Conservation (phyloP, 2,888 invertebrate species). For the Calephelis perditalis region DNA sequence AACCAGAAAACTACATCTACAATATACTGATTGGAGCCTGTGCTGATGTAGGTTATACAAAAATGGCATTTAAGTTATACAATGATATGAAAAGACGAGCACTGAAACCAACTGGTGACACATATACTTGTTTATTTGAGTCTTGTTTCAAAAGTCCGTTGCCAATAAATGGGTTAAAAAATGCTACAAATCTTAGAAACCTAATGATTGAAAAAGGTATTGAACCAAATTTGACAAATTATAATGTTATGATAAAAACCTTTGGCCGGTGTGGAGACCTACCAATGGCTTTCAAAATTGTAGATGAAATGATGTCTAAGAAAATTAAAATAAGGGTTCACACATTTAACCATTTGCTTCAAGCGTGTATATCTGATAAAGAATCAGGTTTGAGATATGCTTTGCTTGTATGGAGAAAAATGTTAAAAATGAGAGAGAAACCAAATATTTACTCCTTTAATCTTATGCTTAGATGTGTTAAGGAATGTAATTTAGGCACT, state of each 20-base stretch:
- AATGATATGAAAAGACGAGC: conserved; percentile 89
- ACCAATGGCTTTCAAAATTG: conserved; percentile 85
- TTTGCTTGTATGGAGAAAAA: conserved; percentile 91
- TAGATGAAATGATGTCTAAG: conserved; percentile 89
- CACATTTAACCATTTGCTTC: conserved; percentile 88
- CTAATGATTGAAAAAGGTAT: conserved; percentile 83
- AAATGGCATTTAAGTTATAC: conserved; percentile 90
- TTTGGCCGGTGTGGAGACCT: conserved; percentile 91
- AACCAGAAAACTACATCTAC: conserved; percentile 88
- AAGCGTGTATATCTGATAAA: conserved; percentile 89
- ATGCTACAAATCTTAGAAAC: conserved; percentile 81
- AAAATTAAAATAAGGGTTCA: conserved; percentile 79
- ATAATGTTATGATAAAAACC: conserved; percentile 94
- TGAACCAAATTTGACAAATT: conserved; percentile 85
- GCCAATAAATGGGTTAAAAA: conserved; percentile 81
- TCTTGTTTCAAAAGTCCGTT: conserved; percentile 90
- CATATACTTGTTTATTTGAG: conserved; percentile 92
- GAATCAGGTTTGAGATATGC: conserved; percentile 89
- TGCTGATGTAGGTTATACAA: conserved; percentile 89
- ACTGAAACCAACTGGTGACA: conserved; percentile 82
- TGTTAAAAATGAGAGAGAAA: conserved; percentile 80
- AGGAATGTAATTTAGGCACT: conserved; percentile 89
- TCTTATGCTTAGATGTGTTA: conserved; percentile 86
- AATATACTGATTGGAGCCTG: conserved; percentile 90
- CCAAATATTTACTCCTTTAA: conserved; percentile 89